These are phyloP conservation scores for Platycercus adscitus DNA, from an alignment of 2,113 vertebrate species.

Conservation along the genomic window DNA sequence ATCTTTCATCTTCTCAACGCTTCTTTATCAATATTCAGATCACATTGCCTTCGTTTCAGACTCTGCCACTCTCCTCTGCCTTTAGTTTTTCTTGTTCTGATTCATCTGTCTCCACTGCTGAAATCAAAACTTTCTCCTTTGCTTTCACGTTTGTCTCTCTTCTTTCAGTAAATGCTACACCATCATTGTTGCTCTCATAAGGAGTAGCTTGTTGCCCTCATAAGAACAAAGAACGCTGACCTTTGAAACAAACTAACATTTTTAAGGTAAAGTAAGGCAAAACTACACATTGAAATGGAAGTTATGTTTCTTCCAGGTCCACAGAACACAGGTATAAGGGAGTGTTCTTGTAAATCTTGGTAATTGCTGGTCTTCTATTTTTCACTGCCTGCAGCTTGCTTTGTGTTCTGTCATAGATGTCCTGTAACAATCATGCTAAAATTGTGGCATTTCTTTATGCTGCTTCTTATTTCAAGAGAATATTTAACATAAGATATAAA, in stretches of 20 bases:
- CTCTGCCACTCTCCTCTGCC: conserved; percentile 9
- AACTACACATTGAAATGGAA: not conserved
- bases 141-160: not conserved
- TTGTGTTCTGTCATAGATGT: not conserved
- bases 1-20: conserved; percentile 76
- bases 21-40: conserved; percentile 83
- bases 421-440: not conserved
- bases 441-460: not conserved
- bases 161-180: not conserved
- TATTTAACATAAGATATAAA: conserved; percentile 18
- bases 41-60: conserved; percentile 75
- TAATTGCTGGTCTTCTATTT: not conserved
- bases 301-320: not conserved
- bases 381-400: not conserved
- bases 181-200: not conserved
- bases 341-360: not conserved
- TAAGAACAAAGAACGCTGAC: not conserved
- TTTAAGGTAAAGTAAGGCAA: conserved; percentile 25
- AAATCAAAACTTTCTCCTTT: conserved; percentile 28
- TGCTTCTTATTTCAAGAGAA: conserved; percentile 24
- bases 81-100: conserved; percentile 46
- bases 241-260: not conserved
- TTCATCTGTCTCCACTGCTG: conserved; percentile 28
- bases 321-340: not conserved
- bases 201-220: not conserved